phyloP scores from a whole-genome alignment of 1,140 invertebrate species.

The Cylas formicarius region DNA sequence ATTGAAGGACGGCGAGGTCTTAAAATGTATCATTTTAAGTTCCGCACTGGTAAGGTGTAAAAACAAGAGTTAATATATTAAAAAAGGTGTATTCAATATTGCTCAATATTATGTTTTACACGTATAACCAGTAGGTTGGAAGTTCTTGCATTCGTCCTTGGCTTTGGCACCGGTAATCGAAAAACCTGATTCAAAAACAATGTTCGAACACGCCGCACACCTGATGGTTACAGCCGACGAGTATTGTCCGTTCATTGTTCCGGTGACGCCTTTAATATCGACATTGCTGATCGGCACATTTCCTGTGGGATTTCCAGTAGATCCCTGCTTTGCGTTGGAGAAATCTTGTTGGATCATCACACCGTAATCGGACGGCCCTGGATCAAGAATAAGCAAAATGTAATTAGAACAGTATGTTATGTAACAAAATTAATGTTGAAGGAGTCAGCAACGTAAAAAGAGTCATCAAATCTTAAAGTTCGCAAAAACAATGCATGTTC shows the following conservation, averaged over 20 bases:
- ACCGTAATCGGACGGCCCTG: constrained; percentile 10
- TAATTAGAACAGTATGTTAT: no score
- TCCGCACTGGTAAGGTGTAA: no score
- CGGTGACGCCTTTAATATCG: background rate
- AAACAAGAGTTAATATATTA: no score
- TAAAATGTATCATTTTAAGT: no score
- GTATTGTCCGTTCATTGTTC: constrained; percentile 7
- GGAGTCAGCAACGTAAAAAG: no score
- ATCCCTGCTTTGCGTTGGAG: constrained; percentile 1
- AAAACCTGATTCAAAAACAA: background rate
- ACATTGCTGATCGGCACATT: constrained; percentile 10
- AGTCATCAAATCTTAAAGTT: no score
- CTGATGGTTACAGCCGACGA: background rate
- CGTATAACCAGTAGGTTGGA: no score
- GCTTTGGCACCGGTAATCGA: background rate
- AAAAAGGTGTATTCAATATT: no score
- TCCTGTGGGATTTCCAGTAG: constrained; percentile 8
- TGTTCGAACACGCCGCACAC: constrained; percentile 7
- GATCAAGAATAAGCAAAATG: no score
- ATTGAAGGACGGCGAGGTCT: no score
- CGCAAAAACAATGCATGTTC: background rate
- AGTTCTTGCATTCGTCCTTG: constrained; percentile 1
- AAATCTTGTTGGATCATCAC: constrained; percentile 11
- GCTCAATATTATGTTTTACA: no score
- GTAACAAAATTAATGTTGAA: no score